A percentile compares a stretch with the other conserved stretches of the same genome.
Conservation (phyloP, 2,113 vertebrate species). For the Mesembrinibis cayennensis region DNA sequence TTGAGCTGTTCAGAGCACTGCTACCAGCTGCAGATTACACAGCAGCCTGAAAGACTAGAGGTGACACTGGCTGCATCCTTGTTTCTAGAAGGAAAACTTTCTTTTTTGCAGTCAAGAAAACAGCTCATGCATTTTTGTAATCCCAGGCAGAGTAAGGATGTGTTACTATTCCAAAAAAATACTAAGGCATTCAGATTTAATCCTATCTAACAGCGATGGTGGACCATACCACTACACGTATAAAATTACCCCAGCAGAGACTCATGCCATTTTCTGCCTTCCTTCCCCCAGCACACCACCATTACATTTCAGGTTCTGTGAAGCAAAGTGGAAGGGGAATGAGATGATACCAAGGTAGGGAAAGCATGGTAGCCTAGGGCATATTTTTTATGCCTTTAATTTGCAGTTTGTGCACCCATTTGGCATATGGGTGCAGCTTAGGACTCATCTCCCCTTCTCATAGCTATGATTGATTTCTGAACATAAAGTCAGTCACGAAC, state of each 20-base stretch:
- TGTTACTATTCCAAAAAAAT: not conserved
- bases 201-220: not conserved
- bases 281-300: not conserved
- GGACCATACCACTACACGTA: not conserved
- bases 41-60: not conserved
- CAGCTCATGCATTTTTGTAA: accelerated
- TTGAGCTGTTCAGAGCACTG: not conserved
- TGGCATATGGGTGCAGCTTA: not conserved
- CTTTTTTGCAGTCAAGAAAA: not conserved
- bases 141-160: not conserved
- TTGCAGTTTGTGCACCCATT: not conserved
- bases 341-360: not conserved
- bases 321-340: not conserved
- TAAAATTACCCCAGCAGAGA: not conserved
- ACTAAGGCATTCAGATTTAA: not conserved
- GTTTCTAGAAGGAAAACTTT: not conserved
- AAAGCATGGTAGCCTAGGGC: not conserved
- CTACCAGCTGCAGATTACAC: not conserved
- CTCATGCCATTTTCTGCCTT: not conserved
- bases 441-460: conserved; percentile 6
- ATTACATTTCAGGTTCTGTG: not conserved
- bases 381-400: conserved; percentile 22
- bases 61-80: not conserved
- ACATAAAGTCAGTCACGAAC: conserved; percentile 13
- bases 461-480: conserved; percentile 17